phyloP scores from a whole-genome alignment of 2,113 vertebrate species.

The Carollia perspicillata region DNA sequence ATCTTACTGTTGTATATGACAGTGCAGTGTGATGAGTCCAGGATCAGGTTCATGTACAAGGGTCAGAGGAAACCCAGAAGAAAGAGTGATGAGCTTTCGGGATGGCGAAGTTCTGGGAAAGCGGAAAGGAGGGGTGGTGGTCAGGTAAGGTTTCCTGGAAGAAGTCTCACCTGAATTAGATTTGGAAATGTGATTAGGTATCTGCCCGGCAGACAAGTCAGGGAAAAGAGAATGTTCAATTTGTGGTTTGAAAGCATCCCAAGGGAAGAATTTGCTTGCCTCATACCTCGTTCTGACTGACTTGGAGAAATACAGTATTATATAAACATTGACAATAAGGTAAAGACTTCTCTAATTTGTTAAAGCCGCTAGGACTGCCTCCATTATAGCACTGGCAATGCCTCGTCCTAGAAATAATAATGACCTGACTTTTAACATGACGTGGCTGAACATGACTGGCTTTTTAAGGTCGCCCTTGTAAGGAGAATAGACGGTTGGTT shows the following conservation, averaged over 20 bases:
- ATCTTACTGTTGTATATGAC: not conserved
- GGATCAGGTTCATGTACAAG: not conserved
- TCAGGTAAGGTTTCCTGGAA: not conserved
- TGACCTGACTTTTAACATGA: conserved; percentile 21
- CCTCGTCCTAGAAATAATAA: not conserved
- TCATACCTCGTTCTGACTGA: not conserved
- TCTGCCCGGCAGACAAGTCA: not conserved
- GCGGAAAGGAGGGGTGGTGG: not conserved
- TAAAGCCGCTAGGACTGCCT: not conserved
- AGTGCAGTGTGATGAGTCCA: not conserved
- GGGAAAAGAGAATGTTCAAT: not conserved
- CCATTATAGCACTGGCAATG: not conserved
- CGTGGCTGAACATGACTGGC: not conserved
- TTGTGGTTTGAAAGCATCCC: not conserved
- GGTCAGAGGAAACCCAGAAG: not conserved
- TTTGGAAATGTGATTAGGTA: not conserved
- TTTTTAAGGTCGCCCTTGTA: conserved; percentile 20
- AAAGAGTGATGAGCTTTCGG: not conserved
- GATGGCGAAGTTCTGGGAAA: not conserved
- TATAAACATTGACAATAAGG: not conserved
- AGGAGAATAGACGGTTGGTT: conserved; percentile 49
- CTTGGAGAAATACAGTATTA: not conserved
- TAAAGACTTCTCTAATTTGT: not conserved
- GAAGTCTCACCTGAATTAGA: not conserved
- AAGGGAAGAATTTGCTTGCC: not conserved